A percentile compares a stretch with the other conserved stretches of the same genome.
phyloP scores from a whole-genome alignment of 2,113 vertebrate species.

The Steatornis caripensis region DNA sequence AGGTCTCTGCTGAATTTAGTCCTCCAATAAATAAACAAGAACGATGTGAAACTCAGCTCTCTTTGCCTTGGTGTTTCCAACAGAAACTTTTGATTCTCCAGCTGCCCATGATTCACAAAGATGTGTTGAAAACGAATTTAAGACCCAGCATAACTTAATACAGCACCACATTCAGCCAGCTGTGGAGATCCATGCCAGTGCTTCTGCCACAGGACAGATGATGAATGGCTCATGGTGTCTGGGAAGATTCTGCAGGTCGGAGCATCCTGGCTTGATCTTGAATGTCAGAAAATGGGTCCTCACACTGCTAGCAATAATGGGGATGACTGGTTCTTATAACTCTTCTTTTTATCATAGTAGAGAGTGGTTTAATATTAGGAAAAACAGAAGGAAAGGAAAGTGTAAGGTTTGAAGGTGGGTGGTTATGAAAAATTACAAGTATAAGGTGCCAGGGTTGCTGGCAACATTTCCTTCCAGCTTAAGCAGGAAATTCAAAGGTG shows the following conservation, averaged over 20 bases:
- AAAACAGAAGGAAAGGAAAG: background rate
- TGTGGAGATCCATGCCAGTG: background rate
- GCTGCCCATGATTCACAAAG: background rate
- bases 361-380: background rate
- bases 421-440: background rate
- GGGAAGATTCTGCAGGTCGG: background rate
- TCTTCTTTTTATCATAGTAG: background rate
- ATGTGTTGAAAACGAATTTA: constrained; percentile 6
- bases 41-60: background rate
- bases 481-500: constrained; percentile 13
- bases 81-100: constrained; percentile 19
- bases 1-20: background rate
- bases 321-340: background rate
- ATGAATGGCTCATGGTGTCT: background rate
- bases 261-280: background rate
- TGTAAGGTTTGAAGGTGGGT: background rate
- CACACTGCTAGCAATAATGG: background rate
- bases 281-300: background rate
- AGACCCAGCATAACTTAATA: background rate
- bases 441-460: background rate
- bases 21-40: constrained; percentile 1
- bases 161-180: background rate
- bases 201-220: constrained; percentile 29
- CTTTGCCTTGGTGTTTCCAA: background rate
- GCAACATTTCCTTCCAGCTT: background rate